These are phyloP conservation scores for Dorcus hopei DNA, from an alignment of 2,888 invertebrate species.

Conservation along the genomic window DNA sequence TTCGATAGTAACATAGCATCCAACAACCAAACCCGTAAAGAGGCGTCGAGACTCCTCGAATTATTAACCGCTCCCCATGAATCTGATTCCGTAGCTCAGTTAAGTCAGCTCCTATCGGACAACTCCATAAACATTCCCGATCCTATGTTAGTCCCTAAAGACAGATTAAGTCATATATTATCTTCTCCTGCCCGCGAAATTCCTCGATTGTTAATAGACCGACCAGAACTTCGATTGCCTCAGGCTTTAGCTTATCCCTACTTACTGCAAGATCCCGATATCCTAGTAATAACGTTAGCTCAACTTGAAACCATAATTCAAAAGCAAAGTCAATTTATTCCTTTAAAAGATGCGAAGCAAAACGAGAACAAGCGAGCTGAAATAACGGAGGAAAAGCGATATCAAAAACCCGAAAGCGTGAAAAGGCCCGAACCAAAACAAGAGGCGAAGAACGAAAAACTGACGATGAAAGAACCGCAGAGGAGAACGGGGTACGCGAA, in stretches of 20 bases:
- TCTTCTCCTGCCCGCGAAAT: conserved; percentile 74
- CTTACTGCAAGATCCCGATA: conserved; percentile 72
- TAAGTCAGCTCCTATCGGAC: conserved; percentile 65
- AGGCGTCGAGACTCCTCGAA: conserved; percentile 48
- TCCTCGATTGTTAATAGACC: conserved; percentile 65
- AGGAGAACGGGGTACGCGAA: conserved; percentile 25
- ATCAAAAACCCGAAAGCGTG: not conserved
- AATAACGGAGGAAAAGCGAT: conserved; percentile 23
- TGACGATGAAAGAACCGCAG: conserved; percentile 10
- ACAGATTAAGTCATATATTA: conserved; percentile 67
- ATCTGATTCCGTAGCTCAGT: conserved; percentile 66
- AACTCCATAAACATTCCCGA: conserved; percentile 73
- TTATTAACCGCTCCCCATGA: conserved; percentile 46
- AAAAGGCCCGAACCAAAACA: not conserved
- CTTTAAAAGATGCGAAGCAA: conserved; percentile 36
- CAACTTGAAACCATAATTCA: conserved; percentile 66
- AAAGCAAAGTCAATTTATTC: conserved; percentile 49
- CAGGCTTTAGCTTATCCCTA: conserved; percentile 72
- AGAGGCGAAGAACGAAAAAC: conserved; percentile 5
- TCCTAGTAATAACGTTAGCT: conserved; percentile 71
- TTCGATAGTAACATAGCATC: conserved; percentile 25
- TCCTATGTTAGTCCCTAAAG: conserved; percentile 76
- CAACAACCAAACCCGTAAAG: conserved; percentile 24
- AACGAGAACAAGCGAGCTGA: conserved; percentile 22
- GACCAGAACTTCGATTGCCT: conserved; percentile 71